Conservation (phyloP, 2,113 vertebrate species). For the Callaeas wilsoni region DNA sequence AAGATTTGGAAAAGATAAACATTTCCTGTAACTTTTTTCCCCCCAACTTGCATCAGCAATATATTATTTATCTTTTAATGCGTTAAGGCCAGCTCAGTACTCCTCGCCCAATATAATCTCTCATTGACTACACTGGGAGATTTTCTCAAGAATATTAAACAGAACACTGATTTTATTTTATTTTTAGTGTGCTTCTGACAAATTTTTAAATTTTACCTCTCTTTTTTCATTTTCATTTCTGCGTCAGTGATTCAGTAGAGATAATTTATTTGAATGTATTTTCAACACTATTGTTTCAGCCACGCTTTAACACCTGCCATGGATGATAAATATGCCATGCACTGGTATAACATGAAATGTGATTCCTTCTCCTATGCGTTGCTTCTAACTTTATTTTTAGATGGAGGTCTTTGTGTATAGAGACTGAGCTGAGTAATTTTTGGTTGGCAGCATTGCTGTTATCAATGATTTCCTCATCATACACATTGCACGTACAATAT, state of each 20-base stretch:
- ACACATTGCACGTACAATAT: background rate
- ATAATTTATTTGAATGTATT: background rate
- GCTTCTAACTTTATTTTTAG: background rate
- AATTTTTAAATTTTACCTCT: background rate
- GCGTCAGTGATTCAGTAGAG: background rate
- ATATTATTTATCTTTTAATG: constrained; percentile 58
- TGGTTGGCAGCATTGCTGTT: background rate
- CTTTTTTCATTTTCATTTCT: background rate
- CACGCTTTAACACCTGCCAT: background rate
- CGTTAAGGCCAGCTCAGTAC: constrained; percentile 11
- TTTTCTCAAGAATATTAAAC: constrained; percentile 33
- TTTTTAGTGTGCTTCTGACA: background rate
- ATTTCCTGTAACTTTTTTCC: background rate
- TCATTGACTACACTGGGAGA: constrained; percentile 6
- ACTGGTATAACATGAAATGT: background rate
- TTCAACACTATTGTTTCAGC: constrained; percentile 4
- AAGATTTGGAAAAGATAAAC: constrained; percentile 54
- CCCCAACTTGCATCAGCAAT: background rate
- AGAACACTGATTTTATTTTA: background rate
- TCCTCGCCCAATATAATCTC: constrained; percentile 32
- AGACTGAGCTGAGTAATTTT: background rate
- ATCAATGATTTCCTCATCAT: background rate
- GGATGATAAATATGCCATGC: background rate
- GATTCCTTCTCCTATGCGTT: background rate
- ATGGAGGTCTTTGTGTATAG: background rate